A percentile compares a stretch with the other conserved stretches of the same genome.
These are phyloP conservation scores for Oligia strigilis DNA, from an alignment of 2,888 invertebrate species.

Conservation along the genomic window DNA sequence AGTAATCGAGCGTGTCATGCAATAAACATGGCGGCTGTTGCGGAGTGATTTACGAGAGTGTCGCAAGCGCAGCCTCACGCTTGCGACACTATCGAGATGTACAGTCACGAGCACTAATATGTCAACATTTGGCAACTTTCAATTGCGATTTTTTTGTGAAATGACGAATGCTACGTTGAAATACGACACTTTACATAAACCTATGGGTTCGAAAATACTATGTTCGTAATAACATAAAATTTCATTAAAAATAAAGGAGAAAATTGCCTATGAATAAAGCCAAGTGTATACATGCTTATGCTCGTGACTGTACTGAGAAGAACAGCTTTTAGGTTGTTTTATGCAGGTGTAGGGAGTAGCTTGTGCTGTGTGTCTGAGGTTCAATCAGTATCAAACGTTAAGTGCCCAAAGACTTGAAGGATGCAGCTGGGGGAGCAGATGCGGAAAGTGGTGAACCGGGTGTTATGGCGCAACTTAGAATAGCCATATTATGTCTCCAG, in stretches of 20 bases:
- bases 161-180: too few relatives aligned
- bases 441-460: background rate
- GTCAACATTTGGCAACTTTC: too few relatives aligned
- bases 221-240: too few relatives aligned
- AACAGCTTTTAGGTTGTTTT: constrained; percentile 27
- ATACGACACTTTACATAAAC: too few relatives aligned
- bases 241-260: too few relatives aligned
- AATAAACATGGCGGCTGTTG: constrained; percentile 61
- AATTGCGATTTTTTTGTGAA: too few relatives aligned
- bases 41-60: constrained; percentile 64
- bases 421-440: background rate
- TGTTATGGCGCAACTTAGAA: background rate
- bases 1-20: constrained; percentile 47
- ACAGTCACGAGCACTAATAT: too few relatives aligned
- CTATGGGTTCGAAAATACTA: too few relatives aligned
- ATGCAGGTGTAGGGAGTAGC: constrained; percentile 4
- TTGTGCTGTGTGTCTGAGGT: constrained; percentile 2
- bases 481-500: background rate
- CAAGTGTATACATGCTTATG: too few relatives aligned
- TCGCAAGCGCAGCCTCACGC: constrained; percentile 53
- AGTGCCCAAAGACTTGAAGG: background rate
- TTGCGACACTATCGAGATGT: constrained; percentile 25
- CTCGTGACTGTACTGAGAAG: background rate
- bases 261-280: too few relatives aligned
- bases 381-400: background rate